Conservation (phyloP, 2,888 invertebrate species). For the Drosophila sordidula region DNA sequence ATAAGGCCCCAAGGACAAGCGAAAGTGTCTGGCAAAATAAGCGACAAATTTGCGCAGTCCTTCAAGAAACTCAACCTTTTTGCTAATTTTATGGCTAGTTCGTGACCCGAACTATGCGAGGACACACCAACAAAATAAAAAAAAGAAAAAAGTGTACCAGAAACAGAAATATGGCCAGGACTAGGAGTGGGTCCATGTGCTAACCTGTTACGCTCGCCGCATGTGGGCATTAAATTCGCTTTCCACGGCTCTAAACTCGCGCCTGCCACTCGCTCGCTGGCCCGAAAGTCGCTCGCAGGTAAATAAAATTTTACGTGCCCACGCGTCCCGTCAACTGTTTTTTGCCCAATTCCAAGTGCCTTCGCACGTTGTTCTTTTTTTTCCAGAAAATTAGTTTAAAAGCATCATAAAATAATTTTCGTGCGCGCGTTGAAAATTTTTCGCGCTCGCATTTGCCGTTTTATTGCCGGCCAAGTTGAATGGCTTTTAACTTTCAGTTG, state of each 20-base stretch:
- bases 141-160: not conserved
- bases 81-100: slow-evolving; percentile 63
- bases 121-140: not conserved
- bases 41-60: slow-evolving; percentile 38
- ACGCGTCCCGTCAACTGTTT: slow-evolving; percentile 61
- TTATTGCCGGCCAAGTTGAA: slow-evolving; percentile 67
- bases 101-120: slow-evolving; percentile 55
- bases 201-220: slow-evolving; percentile 54
- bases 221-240: slow-evolving; percentile 50
- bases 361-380: slow-evolving; percentile 67
- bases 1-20: slow-evolving; percentile 33
- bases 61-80: slow-evolving; percentile 27
- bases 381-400: slow-evolving; percentile 79
- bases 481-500: slow-evolving; percentile 64
- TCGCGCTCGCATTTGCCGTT: slow-evolving; percentile 63
- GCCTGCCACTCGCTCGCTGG: slow-evolving; percentile 30
- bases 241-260: slow-evolving; percentile 34
- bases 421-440: slow-evolving; percentile 61
- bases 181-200: slow-evolving; percentile 14
- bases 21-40: slow-evolving; percentile 54
- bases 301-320: slow-evolving; percentile 70
- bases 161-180: slow-evolving; percentile 4
- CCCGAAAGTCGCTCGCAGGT: slow-evolving; percentile 43
- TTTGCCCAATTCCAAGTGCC: slow-evolving; percentile 33
- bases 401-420: slow-evolving; percentile 80